Base-by-base conservation (phyloP, 1,140 invertebrate species). In the Phortica variegata region DNA sequence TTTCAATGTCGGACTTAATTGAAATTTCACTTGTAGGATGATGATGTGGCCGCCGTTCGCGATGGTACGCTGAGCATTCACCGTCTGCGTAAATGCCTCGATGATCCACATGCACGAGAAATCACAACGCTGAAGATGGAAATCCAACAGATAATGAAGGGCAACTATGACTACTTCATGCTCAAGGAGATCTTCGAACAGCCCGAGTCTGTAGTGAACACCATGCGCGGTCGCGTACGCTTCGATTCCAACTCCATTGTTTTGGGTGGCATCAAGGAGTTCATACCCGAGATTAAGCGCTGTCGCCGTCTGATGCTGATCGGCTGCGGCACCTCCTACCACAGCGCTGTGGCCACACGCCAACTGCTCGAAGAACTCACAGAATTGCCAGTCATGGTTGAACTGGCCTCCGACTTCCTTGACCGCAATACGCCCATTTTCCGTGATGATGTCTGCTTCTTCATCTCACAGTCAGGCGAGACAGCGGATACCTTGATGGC, bases 101-200 rank as follows among this genome's bases (percentile, higher is more conserved):
- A 93, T 68, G 90, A 93, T 74, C 83, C 88, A 13, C 87, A 91
- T 69, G 86, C 89, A 15, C 82, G 97, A 46, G 97, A 99, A 80
- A 97, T 99, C 37, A 93, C 89, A 19, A 98, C 93, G 2, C 77
- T 99, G 0, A 98, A 98, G 76, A 90, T 98, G 87, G 95, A 99
- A 79, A 88, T 99, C 46, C 95, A 99, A 75, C 89, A 99, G 77
- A 99, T 99, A 54, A 99, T 99, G 97, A 99, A 99, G 79, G 96
- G 97, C 23, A 97, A 95, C 72, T 99, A 92, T 79, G 90, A 91
- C 56, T 96, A 92, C 47, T 99, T 98, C 77, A 99, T 99, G 97
- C 95, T 99, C 77, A 99, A 99, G 76, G 97, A 99, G 83, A 99
- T 99, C 71, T 99, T 98, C 79, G 97, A 99, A 75, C 97, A 99